These are phyloP conservation scores for Brenthis ino DNA, from an alignment of 2,888 invertebrate genomes.

Conservation along the genomic window DNA sequence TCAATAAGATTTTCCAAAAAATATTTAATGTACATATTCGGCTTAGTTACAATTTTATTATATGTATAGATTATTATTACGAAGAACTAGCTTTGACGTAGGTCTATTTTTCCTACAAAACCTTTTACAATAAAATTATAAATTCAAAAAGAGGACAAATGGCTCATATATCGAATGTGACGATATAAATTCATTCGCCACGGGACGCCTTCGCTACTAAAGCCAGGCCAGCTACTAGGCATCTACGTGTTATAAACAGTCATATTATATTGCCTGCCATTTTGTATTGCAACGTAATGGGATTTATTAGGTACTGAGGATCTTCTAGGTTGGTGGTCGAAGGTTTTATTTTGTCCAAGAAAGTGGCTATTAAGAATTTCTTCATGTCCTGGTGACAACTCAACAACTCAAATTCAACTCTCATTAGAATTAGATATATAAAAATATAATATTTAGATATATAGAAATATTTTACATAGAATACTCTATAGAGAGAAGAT, in stretches of 20 bases:
- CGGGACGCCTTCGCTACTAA: conserved; percentile 27
- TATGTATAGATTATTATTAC: neutral
- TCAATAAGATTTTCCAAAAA: too few species aligned
- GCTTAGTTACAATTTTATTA: too few species aligned
- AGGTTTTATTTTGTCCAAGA: too few species aligned
- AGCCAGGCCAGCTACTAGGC: neutral
- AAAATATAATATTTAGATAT: too few species aligned
- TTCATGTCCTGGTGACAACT: too few species aligned
- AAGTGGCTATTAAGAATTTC: too few species aligned
- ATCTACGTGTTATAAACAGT: conserved; percentile 1
- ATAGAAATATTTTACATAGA: too few species aligned
- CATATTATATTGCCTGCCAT: conserved; percentile 1
- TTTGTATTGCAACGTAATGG: neutral
- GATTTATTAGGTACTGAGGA: neutral
- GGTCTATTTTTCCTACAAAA: neutral
- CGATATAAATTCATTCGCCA: conserved; percentile 29
- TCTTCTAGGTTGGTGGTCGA: neutral
- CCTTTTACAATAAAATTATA: neutral
- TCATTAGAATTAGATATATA: too few species aligned
- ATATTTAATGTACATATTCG: too few species aligned
- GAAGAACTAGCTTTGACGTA: neutral
- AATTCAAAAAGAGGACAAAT: conserved; percentile 2
- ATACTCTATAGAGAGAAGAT: too few species aligned
- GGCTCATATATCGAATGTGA: conserved; percentile 2
- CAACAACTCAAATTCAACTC: too few species aligned